phyloP scores from a whole-genome alignment of 2,113 vertebrate species.

The Dasypus novemcinctus region DNA sequence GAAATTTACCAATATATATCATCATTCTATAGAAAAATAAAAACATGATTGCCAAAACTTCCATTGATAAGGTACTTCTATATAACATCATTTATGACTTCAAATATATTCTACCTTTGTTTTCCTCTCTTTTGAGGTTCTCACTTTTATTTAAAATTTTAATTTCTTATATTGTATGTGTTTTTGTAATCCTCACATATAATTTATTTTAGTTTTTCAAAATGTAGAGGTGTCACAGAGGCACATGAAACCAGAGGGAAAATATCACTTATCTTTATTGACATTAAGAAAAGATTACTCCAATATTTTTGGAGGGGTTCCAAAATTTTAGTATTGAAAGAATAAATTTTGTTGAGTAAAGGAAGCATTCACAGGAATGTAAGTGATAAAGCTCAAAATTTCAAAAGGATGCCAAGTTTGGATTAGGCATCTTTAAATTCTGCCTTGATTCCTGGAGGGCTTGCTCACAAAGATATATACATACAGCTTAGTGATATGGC shows the following conservation, averaged over 20 bases:
- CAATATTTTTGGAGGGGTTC: background rate
- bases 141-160: background rate
- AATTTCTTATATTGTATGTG: background rate
- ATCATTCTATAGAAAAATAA: background rate
- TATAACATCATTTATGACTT: background rate
- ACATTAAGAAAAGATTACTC: background rate
- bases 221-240: background rate
- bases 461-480: background rate
- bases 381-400: background rate
- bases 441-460: accelerated
- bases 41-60: background rate
- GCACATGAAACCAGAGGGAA: background rate
- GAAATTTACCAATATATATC: background rate
- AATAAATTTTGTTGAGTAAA: background rate
- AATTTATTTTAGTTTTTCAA: background rate
- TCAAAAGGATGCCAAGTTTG: background rate
- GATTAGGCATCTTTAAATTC: background rate
- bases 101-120: background rate
- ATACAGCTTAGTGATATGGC: background rate
- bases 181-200: background rate
- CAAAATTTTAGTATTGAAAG: background rate
- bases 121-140: constrained; percentile 2
- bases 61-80: background rate
- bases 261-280: background rate
- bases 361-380: background rate